These are phyloP conservation scores for Oasisia sp. DNA, from an alignment of 2,888 invertebrate genomes.

Conservation along the genomic window DNA sequence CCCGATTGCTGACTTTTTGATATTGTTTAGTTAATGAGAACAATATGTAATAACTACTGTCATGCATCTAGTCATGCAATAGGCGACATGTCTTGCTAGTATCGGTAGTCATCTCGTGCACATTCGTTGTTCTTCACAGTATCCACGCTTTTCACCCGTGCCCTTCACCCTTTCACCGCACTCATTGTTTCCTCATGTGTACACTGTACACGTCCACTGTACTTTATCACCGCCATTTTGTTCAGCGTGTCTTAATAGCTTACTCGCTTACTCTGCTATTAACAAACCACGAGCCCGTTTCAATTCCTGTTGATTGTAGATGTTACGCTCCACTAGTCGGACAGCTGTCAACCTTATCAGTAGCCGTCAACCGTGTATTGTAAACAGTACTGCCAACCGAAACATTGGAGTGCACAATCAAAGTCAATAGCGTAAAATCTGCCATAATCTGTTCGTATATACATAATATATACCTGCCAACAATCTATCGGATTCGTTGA, in stretches of 20 bases:
- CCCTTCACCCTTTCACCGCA: background rate
- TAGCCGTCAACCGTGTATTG: background rate
- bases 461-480: background rate
- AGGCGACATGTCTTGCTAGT: background rate
- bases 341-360: background rate
- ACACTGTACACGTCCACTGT: background rate
- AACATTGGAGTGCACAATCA: background rate
- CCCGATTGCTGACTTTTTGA: background rate
- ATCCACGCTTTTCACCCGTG: background rate
- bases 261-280: background rate
- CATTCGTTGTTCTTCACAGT: background rate
- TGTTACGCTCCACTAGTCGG: background rate
- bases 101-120: background rate
- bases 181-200: background rate
- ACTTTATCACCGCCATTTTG: background rate
- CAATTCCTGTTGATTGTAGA: background rate
- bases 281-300: background rate
- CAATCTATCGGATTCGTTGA: too few species aligned
- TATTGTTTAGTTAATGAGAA: too few species aligned
- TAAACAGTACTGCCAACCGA: background rate
- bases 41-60: background rate
- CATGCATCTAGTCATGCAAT: background rate
- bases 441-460: background rate
- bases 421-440: background rate
- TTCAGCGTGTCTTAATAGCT: background rate